These are phyloP conservation scores for Ursus arctos DNA, from an alignment of 2,113 vertebrate species.

Conservation along the genomic window DNA sequence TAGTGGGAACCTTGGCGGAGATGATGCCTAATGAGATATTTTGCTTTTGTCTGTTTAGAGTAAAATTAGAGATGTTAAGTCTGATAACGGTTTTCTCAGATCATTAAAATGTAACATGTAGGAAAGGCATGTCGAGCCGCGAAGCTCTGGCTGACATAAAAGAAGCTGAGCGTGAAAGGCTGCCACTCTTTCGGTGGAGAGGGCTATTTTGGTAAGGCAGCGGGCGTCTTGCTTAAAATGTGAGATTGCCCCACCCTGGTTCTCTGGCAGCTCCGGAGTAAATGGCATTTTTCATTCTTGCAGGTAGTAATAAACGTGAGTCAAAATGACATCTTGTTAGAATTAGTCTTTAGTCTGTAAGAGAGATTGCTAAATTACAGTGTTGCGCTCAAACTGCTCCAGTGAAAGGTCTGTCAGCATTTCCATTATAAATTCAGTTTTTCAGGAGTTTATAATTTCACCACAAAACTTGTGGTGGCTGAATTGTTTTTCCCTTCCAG, in stretches of 20 bases:
- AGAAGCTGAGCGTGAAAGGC: conserved; percentile 82
- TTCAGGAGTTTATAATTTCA: conserved; percentile 44
- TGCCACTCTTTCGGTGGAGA: conserved; percentile 84
- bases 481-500: conserved; percentile 39
- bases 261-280: conserved; percentile 63
- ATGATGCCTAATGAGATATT: conserved; percentile 81
- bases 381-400: conserved; percentile 52
- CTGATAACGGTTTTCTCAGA: conserved; percentile 83
- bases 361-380: conserved; percentile 70
- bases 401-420: conserved; percentile 73
- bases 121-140: conserved; percentile 77
- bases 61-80: conserved; percentile 81
- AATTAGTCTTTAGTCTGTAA: conserved; percentile 71
- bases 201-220: conserved; percentile 85
- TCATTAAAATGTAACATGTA: conserved; percentile 79
- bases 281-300: conserved; percentile 62
- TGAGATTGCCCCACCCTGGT: conserved; percentile 77
- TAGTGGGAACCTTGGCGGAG: conserved; percentile 77
- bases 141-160: conserved; percentile 82
- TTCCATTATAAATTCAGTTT: conserved; percentile 72
- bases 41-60: conserved; percentile 76
- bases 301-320: conserved; percentile 73
- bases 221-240: conserved; percentile 78
- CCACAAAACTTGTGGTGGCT: conserved; percentile 71
- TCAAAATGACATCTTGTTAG: conserved; percentile 66